Conservation (phyloP, 2,888 invertebrate species). For the Xestia ashworthii region DNA sequence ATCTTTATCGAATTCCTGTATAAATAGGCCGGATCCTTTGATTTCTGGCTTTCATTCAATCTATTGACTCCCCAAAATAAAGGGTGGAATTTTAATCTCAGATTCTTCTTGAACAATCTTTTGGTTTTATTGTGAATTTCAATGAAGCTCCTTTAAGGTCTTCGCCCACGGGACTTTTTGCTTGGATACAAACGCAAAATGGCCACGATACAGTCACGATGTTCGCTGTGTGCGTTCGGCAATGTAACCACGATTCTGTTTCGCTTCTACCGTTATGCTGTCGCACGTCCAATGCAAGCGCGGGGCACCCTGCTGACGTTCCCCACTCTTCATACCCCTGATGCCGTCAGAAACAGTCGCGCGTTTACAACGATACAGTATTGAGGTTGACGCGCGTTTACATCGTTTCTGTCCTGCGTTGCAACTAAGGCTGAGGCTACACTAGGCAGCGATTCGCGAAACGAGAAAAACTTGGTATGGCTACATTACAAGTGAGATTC, state of each 20-base stretch:
- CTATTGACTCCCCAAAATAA: constrained; percentile 81
- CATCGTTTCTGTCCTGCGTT: not conserved
- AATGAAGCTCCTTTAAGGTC: constrained; percentile 45
- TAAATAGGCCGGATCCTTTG: constrained; percentile 74
- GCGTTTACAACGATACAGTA: not conserved
- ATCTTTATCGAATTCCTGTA: constrained; percentile 72
- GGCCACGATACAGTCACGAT: not conserved
- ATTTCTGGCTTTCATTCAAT: constrained; percentile 80
- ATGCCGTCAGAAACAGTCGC: not conserved
- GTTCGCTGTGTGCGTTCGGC: not conserved
- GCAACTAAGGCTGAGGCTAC: no score
- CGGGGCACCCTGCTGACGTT: no score
- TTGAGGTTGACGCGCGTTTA: not conserved
- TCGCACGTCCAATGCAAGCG: not conserved
- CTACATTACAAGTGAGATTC: no score
- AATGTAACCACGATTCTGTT: not conserved
- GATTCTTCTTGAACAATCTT: constrained; percentile 72
- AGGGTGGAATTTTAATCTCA: constrained; percentile 82
- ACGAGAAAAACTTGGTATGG: no score
- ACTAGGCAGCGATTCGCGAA: no score
- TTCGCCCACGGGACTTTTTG: not conserved
- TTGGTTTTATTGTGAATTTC: constrained; percentile 66
- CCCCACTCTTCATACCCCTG: not conserved
- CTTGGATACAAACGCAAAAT: not conserved
- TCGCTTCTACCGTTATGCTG: not conserved